Evolutionary conservation across 2,888 invertebrate genomes (phyloP).

Genomic region (Drosophila cognata): DNA sequence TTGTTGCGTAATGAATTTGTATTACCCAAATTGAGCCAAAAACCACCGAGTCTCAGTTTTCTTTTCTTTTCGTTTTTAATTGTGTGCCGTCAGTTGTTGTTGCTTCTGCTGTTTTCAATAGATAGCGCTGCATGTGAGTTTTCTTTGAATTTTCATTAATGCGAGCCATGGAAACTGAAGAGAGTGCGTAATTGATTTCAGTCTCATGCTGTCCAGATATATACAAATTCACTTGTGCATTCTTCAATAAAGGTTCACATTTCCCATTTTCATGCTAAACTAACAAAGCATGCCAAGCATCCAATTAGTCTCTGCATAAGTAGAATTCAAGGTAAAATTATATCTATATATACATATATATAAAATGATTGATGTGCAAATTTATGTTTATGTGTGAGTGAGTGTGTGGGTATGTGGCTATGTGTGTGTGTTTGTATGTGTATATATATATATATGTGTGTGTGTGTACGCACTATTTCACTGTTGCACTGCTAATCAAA

Average conservation of each 20-base stretch:
- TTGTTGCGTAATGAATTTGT: slow-evolving; percentile 72
- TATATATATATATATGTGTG: background rate
- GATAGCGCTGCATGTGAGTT: slow-evolving; percentile 62
- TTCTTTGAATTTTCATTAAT: slow-evolving; percentile 71
- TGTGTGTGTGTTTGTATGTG: background rate
- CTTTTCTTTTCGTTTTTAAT: slow-evolving; percentile 37
- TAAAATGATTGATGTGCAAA: background rate
- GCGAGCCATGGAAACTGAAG: slow-evolving; percentile 51
- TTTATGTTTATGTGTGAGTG: background rate
- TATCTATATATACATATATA: background rate
- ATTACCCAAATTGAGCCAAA: slow-evolving; percentile 61
- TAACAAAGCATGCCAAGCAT: background rate
- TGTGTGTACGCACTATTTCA: background rate
- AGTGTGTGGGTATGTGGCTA: too few relatives aligned
- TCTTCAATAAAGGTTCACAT: background rate
- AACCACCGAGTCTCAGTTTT: slow-evolving; percentile 57
- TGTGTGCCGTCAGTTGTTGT: slow-evolving; percentile 12
- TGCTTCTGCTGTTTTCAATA: slow-evolving; percentile 18
- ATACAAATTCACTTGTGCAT: background rate
- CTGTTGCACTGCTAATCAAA: background rate
- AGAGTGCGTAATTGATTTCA: slow-evolving; percentile 73
- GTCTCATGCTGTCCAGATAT: slow-evolving; percentile 49
- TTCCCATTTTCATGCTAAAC: background rate
- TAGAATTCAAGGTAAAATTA: background rate
- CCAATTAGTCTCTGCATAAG: background rate